Base-by-base conservation (phyloP, 2,797 vertebrate genomes). In the Linurgus olivaceus region DNA sequence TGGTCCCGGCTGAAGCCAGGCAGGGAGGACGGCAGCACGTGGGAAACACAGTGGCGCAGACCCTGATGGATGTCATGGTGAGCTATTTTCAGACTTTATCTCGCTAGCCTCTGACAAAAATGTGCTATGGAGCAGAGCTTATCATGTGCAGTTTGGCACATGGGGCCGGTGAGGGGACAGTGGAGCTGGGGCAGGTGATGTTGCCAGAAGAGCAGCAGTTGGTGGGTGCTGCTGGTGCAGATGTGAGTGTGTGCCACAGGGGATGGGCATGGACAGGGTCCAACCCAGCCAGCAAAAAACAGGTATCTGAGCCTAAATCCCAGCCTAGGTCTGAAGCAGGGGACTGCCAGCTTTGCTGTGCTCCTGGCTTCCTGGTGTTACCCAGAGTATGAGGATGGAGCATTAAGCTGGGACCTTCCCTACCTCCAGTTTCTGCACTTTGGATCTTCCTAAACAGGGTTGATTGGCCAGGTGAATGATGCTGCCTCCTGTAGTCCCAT, bases 71-170 rank as follows among this genome's bases (percentile, higher is more conserved):
- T 74, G 72, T 68, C 78, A 31, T 3, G 7, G 65, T 57, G 59
- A 70, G 77, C 73, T 97, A 94, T 96, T 96, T 95, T 93, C 67
- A 86, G 90, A 35, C 57, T 81, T 89, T 95, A 95, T 97, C 95
- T 94, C 3, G 2, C 40, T 80, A 61, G 65, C 66, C 83, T 95
- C 83, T 92, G 88, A 94, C 92, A 93, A 93, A 93, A 86, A 96
- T 82, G 87, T 73, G 77, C 73, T 91, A 13, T 45, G 80, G 93
- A 90, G 66, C 73, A 61, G 80, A 74, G 67, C 57, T 93, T 90
- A 92, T 90, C 90, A 0, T 4, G 54, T 40, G 77, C 29, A 28
- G 23, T 58, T 71, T 58, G 80, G 59, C 57, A 78, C 31, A 16
- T 0, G 8, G 37, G 37, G 57, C 17, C 0, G 0, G n/a, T 29